Conservation (phyloP, 2,113 vertebrate genomes). For the Cyanistes caeruleus region DNA sequence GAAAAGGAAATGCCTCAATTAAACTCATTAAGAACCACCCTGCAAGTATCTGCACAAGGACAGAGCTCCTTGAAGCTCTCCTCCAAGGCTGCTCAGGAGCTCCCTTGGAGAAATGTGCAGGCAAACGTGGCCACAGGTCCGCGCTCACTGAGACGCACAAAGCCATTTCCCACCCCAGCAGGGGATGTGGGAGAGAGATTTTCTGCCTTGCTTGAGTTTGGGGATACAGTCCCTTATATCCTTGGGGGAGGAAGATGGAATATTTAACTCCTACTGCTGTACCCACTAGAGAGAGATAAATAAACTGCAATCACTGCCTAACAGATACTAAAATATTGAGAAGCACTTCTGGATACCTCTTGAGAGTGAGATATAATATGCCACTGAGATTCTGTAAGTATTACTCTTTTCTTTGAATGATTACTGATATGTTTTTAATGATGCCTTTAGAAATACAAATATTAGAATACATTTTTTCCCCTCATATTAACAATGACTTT, state of each 20-base stretch:
- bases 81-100: not conserved
- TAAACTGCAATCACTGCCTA: constrained; percentile 60
- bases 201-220: not conserved
- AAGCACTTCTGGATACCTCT: constrained; percentile 48
- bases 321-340: constrained; percentile 63
- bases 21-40: not conserved
- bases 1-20: not conserved
- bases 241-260: not conserved
- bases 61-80: not conserved
- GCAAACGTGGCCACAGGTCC: not conserved
- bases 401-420: constrained; percentile 15
- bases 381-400: constrained; percentile 9
- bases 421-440: constrained; percentile 7
- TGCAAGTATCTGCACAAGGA: not conserved
- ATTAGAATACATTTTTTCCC: not conserved
- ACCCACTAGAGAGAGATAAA: constrained; percentile 39
- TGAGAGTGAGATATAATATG: constrained; percentile 24
- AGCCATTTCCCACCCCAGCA: not conserved
- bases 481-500: not conserved
- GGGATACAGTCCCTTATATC: not conserved
- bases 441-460: constrained; percentile 48
- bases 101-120: not conserved
- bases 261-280: constrained; percentile 34
- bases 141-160: rapidly evolving
- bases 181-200: not conserved